These are phyloP conservation scores for Brevipalpus yothersi DNA, from an alignment of 1,140 invertebrate species.

Conservation along the genomic window DNA sequence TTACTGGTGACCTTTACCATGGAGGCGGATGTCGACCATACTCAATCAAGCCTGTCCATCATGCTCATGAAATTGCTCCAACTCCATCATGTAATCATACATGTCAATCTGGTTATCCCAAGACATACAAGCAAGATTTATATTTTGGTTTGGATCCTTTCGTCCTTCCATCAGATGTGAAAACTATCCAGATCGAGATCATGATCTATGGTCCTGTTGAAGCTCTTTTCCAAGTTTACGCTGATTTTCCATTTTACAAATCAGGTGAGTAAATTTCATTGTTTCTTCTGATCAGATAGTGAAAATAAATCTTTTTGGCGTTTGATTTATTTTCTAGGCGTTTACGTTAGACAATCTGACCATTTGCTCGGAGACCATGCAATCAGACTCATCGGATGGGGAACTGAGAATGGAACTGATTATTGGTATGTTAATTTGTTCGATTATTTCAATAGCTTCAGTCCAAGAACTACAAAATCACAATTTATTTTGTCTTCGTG, in stretches of 20 bases:
- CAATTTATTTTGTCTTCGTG: too few species aligned
- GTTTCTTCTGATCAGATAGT: neutral
- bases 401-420: neutral
- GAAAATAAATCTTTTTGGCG: neutral
- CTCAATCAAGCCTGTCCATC: slow-evolving; percentile 57
- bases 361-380: slow-evolving; percentile 5
- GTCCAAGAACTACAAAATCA: too few species aligned
- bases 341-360: neutral
- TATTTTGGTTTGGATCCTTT: slow-evolving; percentile 44
- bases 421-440: slow-evolving; percentile 7
- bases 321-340: neutral
- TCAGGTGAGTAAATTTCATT: slow-evolving; percentile 25
- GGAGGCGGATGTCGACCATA: slow-evolving; percentile 51
- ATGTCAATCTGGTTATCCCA: slow-evolving; percentile 35
- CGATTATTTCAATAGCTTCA: slow-evolving; percentile 21
- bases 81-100: slow-evolving; percentile 50
- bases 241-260: slow-evolving; percentile 65
- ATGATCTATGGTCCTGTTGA: slow-evolving; percentile 70
- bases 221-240: slow-evolving; percentile 65
- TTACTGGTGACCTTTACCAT: slow-evolving; percentile 55
- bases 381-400: slow-evolving; percentile 8
- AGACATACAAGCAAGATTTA: slow-evolving; percentile 44
- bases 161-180: slow-evolving; percentile 30
- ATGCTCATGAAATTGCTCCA: slow-evolving; percentile 54
- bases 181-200: slow-evolving; percentile 57